phyloP scores from a whole-genome alignment of 2,113 vertebrate species.

The Tympanuchus pallidicinctus region DNA sequence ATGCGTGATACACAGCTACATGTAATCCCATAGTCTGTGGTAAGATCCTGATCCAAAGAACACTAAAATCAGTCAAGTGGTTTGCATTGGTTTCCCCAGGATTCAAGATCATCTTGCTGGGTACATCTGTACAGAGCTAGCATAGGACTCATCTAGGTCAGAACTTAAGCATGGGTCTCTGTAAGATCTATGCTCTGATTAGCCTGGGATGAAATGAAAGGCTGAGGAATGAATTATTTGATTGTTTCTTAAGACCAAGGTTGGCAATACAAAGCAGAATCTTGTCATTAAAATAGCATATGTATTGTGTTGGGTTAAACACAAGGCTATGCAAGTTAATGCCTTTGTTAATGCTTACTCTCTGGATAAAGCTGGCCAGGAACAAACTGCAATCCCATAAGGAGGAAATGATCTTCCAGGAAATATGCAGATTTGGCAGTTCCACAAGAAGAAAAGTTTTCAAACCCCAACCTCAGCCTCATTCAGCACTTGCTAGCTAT shows the following conservation, averaged over 20 bases:
- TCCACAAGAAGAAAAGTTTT: constrained; percentile 27
- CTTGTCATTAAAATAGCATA: neutral
- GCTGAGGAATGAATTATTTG: neutral
- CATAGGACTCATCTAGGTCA: neutral
- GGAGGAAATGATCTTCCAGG: neutral
- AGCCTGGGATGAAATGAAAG: neutral
- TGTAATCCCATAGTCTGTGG: neutral
- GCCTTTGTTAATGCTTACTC: neutral
- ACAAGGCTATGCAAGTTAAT: neutral
- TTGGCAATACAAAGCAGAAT: neutral
- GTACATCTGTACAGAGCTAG: neutral
- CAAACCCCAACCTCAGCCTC: neutral
- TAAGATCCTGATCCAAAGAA: neutral
- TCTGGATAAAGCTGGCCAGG: neutral
- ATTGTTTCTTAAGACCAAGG: neutral
- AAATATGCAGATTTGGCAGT: neutral
- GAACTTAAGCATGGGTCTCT: neutral
- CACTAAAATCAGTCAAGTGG: neutral
- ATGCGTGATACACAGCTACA: neutral
- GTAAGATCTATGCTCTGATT: neutral
- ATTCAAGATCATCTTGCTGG: neutral
- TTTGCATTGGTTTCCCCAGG: neutral
- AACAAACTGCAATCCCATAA: neutral
- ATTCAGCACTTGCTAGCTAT: constrained; percentile 4
- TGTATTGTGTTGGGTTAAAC: neutral